These are phyloP conservation scores for Turritopsis dohrnii DNA, from an alignment of 30 jellyfish, hydroid and myxozoan genomes.

Conservation along the genomic window DNA sequence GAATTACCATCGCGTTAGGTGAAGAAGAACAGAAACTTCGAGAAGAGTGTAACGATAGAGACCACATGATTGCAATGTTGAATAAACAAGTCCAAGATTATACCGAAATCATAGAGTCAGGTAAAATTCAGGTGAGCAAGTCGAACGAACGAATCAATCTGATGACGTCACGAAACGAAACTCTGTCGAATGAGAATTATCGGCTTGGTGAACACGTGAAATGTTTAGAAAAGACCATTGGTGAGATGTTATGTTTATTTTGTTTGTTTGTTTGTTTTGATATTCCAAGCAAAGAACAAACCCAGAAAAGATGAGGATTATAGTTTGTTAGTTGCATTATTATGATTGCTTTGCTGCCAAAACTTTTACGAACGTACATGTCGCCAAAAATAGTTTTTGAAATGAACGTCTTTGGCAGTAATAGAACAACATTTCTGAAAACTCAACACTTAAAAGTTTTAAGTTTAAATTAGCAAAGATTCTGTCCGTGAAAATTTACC, in stretches of 20 bases:
- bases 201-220: background rate
- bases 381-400: too few species aligned
- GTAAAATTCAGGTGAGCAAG: conserved; percentile 4
- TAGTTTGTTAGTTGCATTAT: too few species aligned
- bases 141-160: conserved; percentile 9
- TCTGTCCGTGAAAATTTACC: too few species aligned
- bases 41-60: background rate
- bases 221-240: background rate
- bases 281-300: background rate
- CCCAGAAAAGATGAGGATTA: too few species aligned
- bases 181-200: background rate
- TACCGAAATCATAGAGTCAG: background rate
- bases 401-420: too few species aligned
- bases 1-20: background rate
- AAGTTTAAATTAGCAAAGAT: too few species aligned
- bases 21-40: background rate
- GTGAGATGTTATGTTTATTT: background rate
- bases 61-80: background rate
- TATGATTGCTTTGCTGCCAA: too few species aligned
- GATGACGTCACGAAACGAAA: background rate
- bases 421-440: too few species aligned
- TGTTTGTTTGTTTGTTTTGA: background rate
- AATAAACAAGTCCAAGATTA: background rate
- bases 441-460: too few species aligned
- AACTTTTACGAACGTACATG: too few species aligned